phyloP scores from a whole-genome alignment of 2,888 invertebrate species.

The Athripsodes cinereus region DNA sequence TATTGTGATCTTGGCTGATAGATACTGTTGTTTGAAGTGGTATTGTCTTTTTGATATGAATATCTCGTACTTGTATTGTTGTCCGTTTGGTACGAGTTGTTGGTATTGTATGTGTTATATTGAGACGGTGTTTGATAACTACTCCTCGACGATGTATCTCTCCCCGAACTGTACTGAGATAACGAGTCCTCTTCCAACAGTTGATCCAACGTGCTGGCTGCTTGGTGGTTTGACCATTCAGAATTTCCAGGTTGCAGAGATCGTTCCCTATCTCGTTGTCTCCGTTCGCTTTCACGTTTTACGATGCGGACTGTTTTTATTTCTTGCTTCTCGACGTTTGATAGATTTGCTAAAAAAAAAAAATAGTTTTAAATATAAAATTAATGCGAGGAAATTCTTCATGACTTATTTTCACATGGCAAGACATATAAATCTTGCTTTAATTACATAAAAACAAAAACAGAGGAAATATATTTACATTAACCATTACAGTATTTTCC shows the following conservation, averaged over 20 bases:
- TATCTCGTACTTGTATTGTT: constrained; percentile 5
- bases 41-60: constrained; percentile 16
- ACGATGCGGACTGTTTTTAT: constrained; percentile 92
- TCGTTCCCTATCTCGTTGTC: constrained; percentile 75
- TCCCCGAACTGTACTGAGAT: constrained; percentile 35
- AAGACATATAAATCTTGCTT: background rate
- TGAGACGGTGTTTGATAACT: constrained; percentile 33
- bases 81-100: constrained; percentile 14
- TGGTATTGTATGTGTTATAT: constrained; percentile 34
- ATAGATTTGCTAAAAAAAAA: constrained; percentile 54
- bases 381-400: too few species aligned
- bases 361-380: too few species aligned
- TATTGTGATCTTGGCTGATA: constrained; percentile 21
- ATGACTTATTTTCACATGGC: too few species aligned
- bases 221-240: constrained; percentile 42
- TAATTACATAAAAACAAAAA: too few species aligned
- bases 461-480: too few species aligned
- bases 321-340: constrained; percentile 76
- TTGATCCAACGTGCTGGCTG: constrained; percentile 44
- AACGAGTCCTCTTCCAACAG: constrained; percentile 47
- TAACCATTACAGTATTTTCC: too few species aligned
- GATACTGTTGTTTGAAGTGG: background rate
- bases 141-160: constrained; percentile 50
- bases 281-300: constrained; percentile 82
- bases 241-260: constrained; percentile 44